Evolutionary conservation across 2,797 vertebrate species (phyloP).

Genomic region (Heterohyrax brucei): DNA sequence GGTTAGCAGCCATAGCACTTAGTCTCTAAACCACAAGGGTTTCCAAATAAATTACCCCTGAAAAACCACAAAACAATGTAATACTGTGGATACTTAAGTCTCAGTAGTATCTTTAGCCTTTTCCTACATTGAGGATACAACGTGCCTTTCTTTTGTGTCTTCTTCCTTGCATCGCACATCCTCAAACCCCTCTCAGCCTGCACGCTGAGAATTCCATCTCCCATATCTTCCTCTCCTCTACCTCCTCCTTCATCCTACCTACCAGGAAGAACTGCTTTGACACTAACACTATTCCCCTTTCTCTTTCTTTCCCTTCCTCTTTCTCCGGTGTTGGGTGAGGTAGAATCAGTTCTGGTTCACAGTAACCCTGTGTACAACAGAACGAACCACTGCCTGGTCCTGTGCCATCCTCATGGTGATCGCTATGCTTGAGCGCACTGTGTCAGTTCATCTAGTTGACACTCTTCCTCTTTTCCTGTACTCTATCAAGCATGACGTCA

Average conservation of each 20-base stretch:
- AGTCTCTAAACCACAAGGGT: too few species aligned
- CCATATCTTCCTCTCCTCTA: background rate
- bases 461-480: too few species aligned
- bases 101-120: background rate
- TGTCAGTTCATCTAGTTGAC: too few species aligned
- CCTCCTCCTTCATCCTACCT: slow-evolving; percentile 50
- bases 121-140: background rate
- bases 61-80: background rate
- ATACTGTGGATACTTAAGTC: too few species aligned
- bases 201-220: background rate
- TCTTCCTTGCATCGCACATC: background rate
- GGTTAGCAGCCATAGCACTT: too few species aligned
- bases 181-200: background rate
- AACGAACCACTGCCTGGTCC: too few species aligned
- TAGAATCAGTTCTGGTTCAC: too few species aligned
- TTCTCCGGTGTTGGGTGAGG: too few species aligned
- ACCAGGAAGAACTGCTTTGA: background rate
- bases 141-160: background rate
- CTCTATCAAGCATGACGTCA: too few species aligned
- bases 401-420: too few species aligned
- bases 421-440: too few species aligned
- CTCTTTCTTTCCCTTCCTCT: background rate
- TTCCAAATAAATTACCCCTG: background rate
- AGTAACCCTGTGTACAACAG: too few species aligned
- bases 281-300: background rate